A percentile compares a stretch with the other conserved stretches of the same genome.
These are phyloP conservation scores for Brachypodius melanocephalos DNA, from an alignment of 2,113 vertebrate species.

Conservation along the genomic window DNA sequence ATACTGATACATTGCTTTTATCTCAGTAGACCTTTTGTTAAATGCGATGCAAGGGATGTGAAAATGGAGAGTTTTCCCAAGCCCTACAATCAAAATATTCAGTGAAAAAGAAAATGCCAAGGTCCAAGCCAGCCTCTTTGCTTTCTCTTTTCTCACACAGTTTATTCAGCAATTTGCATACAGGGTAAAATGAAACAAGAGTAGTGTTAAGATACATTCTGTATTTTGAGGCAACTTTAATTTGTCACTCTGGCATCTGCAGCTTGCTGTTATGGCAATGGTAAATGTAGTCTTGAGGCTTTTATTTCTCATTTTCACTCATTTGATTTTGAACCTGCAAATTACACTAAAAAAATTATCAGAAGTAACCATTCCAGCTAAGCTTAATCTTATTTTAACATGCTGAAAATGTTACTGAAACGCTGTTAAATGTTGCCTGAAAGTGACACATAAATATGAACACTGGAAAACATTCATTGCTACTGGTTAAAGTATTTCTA, in stretches of 20 bases:
- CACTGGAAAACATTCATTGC: neutral
- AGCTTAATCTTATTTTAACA: neutral
- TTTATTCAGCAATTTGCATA: neutral
- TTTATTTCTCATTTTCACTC: neutral
- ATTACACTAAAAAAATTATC: neutral
- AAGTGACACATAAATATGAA: neutral
- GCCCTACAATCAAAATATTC: neutral
- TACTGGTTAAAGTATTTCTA: neutral
- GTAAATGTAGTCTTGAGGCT: neutral
- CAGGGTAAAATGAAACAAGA: neutral
- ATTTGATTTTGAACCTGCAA: neutral
- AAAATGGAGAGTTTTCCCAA: neutral
- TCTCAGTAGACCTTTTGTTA: neutral
- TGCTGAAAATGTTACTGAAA: neutral
- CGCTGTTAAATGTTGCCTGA: neutral
- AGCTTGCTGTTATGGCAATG: neutral
- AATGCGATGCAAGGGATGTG: neutral
- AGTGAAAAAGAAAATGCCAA: neutral
- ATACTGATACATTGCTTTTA: neutral
- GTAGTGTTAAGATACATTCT: neutral
- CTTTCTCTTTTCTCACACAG: neutral
- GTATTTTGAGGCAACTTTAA: neutral
- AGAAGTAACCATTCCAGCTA: neutral
- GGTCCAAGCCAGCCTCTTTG: neutral
- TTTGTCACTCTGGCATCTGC: neutral